phyloP scores from a whole-genome alignment of 2,888 invertebrate species.

The Luperina nickerlii region DNA sequence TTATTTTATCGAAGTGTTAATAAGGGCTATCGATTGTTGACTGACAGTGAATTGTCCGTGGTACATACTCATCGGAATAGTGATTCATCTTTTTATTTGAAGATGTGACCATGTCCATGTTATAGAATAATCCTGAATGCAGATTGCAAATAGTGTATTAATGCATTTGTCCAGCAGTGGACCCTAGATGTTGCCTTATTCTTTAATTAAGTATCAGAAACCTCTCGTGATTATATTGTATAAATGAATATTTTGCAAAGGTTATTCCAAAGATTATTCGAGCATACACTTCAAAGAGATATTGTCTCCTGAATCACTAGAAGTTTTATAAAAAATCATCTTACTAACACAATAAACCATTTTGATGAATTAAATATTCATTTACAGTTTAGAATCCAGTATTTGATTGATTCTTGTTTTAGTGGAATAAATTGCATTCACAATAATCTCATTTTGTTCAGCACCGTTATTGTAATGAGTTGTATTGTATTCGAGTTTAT shows the following conservation, averaged over 20 bases:
- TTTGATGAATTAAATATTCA: neutral
- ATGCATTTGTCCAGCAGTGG: too few relatives aligned
- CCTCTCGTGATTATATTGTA: too few relatives aligned
- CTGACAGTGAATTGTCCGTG: constrained; percentile 13
- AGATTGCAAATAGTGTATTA: neutral
- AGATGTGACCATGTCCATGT: neutral
- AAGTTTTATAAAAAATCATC: neutral
- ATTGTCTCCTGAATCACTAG: neutral
- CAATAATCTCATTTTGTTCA: neutral
- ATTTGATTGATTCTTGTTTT: neutral
- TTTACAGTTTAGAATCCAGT: neutral
- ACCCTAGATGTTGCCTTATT: neutral
- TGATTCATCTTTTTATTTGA: constrained; percentile 38
- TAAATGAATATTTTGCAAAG: neutral
- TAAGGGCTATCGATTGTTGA: constrained; percentile 35
- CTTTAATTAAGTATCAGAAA: neutral
- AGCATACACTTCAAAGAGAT: too few relatives aligned
- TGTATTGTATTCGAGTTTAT: too few relatives aligned
- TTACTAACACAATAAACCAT: neutral
- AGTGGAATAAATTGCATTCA: neutral
- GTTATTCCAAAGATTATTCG: neutral
- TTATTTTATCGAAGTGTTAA: constrained; percentile 36
- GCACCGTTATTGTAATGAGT: too few relatives aligned
- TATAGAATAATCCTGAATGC: neutral
- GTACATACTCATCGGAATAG: neutral